These are phyloP conservation scores for Carduelis carduelis DNA, from an alignment of 2,797 vertebrate species.

Conservation along the genomic window DNA sequence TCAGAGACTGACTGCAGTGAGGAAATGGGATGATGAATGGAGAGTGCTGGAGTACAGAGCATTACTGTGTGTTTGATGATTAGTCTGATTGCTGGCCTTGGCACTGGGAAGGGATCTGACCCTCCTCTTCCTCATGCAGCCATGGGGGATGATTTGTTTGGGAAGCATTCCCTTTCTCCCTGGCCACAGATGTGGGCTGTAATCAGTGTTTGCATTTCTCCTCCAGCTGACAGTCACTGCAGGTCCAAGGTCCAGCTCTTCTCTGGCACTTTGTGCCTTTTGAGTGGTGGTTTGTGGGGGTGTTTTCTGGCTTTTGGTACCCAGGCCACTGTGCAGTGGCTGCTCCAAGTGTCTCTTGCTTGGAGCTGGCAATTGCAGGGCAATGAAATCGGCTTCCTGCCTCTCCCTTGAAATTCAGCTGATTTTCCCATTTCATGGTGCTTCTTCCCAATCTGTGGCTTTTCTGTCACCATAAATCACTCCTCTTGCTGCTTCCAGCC, in stretches of 20 bases:
- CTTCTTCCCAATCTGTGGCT: background rate
- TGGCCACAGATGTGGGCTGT: background rate
- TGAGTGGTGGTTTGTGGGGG: background rate
- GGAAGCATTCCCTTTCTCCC: background rate
- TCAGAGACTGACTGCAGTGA: background rate
- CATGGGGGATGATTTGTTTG: background rate
- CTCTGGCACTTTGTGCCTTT: background rate
- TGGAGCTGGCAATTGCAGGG: background rate
- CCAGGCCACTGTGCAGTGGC: background rate
- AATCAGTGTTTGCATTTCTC: background rate
- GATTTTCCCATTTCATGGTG: background rate
- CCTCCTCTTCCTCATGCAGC: background rate
- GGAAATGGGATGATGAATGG: background rate
- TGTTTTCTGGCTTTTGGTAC: background rate
- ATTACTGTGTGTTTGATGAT: background rate
- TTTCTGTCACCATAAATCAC: background rate
- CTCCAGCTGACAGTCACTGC: background rate
- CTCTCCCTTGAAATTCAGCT: background rate
- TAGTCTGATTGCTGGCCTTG: background rate
- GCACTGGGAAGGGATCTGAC: background rate
- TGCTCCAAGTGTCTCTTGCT: background rate
- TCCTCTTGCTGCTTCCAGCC: background rate
- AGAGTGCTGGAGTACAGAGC: background rate
- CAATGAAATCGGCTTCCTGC: background rate
- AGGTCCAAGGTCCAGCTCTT: background rate